Evolutionary conservation across 2,113 vertebrate species (phyloP).

Genomic region (Morone chrysops): DNA sequence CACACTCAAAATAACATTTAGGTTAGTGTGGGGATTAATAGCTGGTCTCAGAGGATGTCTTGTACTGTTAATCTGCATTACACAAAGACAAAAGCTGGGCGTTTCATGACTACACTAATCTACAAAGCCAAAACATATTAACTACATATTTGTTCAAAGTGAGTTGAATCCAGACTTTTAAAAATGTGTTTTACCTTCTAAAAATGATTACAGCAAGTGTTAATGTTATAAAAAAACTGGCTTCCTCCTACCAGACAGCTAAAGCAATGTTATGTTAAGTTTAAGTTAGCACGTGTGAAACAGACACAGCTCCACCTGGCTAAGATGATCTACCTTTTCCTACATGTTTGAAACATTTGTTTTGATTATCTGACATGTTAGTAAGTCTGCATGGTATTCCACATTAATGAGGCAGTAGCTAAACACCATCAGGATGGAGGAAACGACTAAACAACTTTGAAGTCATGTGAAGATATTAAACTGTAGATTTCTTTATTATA

Average conservation of each 20-base stretch:
- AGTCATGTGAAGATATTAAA: not conserved
- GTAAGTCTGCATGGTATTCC: not conserved
- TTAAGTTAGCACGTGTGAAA: no score
- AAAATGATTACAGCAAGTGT: not conserved
- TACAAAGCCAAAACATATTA: not conserved
- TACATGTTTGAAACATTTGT: no score
- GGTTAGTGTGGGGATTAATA: conserved; percentile 7
- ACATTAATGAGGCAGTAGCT: not conserved
- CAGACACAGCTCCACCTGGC: no score
- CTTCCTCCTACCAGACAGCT: no score
- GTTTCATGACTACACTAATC: not conserved
- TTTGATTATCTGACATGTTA: not conserved
- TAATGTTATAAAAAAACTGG: no score
- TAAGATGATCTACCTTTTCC: no score
- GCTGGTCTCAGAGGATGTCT: not conserved
- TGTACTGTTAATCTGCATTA: not conserved
- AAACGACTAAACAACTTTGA: not conserved
- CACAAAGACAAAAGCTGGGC: not conserved
- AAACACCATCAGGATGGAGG: not conserved
- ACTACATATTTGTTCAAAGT: not conserved
- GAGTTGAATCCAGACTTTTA: not conserved
- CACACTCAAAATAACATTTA: not conserved
- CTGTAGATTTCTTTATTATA: not conserved
- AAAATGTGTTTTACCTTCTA: not conserved
- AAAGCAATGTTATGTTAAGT: no score